Base-by-base conservation (phyloP, 2,113 vertebrate genomes). In the Heterotilapia buettikoferi region DNA sequence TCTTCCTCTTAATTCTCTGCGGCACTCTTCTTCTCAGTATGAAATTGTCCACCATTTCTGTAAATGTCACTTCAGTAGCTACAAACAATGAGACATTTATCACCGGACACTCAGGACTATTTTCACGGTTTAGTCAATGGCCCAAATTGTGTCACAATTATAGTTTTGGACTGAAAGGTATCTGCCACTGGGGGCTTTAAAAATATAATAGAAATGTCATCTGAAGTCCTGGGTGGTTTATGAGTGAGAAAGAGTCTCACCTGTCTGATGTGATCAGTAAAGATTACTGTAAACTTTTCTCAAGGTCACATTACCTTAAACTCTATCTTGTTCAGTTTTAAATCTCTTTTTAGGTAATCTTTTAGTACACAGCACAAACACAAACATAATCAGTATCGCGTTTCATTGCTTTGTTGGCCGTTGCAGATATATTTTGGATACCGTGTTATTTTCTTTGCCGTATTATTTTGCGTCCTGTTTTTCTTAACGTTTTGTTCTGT, bases 381-480 rank as follows among this genome's bases (percentile, higher is more conserved):
- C 71, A 79, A 78, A 61, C 54, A 84, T 71, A 80, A 87, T 88
- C 79, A 40, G 68, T 45, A 33, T 76, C 3, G 66, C 71, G 61
- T 76, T 90, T 86, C 1, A 14, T 26, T 63, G 54, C 38, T 88
- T 90, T 84, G 57, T 87, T 80, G 21, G 54, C 53, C 59, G 24
- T 38, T 86, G 84, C 47, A 76, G 31, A 87, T 91, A 83, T 87
- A 90, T 92, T 68, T 92, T 85, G 52, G 81, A 84, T 63, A 36
- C 78, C 84, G 38, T 90, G 89, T 94, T 92, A 89, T 94, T 93
- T 95, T 83, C 84, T 71, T 52, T 85, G 68, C 90, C 54, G 57
- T 90, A 83, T 95, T 92, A 88, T 92, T 93, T 92, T 93, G 81
- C 29, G 6, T 90, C 85, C 87, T 93, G 87, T 93, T 92, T 95